Conservation (phyloP, 2,113 vertebrate species). For the Plectropomus leopardus region DNA sequence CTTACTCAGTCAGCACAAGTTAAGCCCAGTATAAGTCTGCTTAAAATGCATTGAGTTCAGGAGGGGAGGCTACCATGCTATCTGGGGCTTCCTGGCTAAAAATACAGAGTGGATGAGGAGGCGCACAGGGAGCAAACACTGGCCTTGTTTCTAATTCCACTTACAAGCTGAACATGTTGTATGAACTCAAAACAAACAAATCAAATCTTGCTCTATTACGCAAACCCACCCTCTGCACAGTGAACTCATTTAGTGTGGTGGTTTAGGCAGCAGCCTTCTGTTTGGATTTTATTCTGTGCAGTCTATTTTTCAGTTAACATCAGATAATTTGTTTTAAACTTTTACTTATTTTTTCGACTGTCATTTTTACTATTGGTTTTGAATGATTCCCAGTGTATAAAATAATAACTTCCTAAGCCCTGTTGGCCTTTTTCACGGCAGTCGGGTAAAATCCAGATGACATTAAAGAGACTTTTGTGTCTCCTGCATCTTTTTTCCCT, state of each 20-base stretch:
- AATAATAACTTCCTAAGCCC: neutral
- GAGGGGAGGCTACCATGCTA: conserved; percentile 43
- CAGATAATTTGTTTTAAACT: neutral
- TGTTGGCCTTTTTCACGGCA: neutral
- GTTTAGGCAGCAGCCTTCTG: neutral
- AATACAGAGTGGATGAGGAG: conserved; percentile 59
- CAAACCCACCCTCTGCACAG: conserved; percentile 6
- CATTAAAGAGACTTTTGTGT: neutral
- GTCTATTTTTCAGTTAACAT: neutral
- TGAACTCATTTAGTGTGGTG: too few relatives aligned
- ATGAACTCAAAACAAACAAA: conserved; percentile 53
- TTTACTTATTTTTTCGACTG: neutral
- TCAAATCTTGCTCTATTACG: conserved; percentile 1
- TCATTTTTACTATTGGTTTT: neutral
- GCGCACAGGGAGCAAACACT: conserved; percentile 48
- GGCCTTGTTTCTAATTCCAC: conserved; percentile 73
- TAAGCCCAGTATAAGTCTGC: conserved; percentile 53
- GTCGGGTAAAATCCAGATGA: neutral
- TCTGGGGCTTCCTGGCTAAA: conserved; percentile 71
- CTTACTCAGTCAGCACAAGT: conserved; percentile 41
- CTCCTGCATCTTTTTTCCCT: neutral
- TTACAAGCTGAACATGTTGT: conserved; percentile 40
- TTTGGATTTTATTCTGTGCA: neutral
- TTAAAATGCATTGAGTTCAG: conserved; percentile 71
- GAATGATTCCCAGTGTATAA: neutral